phyloP scores from a whole-genome alignment of 2,797 vertebrate species.

The Artibeus lituratus region DNA sequence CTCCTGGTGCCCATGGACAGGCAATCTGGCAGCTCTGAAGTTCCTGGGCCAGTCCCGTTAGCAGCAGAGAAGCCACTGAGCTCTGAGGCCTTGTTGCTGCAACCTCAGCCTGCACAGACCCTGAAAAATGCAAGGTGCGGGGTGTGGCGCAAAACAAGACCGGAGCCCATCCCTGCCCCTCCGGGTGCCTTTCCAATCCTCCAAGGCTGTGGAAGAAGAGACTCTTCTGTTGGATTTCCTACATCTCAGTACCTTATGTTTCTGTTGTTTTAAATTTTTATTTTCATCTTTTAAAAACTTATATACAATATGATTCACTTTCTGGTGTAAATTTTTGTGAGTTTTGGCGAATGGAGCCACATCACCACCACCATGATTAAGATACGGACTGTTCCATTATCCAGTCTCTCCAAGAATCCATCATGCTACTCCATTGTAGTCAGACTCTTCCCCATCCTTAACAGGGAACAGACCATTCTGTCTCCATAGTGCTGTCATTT shows the following conservation, averaged over 20 bases:
- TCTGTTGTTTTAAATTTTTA: not conserved
- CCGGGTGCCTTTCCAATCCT: not conserved
- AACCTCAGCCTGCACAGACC: not conserved
- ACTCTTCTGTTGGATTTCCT: not conserved
- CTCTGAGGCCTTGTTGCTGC: not conserved
- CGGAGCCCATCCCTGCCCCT: not conserved
- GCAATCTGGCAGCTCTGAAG: not conserved
- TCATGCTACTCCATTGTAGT: not conserved
- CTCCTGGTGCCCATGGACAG: not conserved
- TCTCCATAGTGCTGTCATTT: not conserved
- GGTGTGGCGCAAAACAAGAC: not conserved
- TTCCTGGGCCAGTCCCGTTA: not conserved
- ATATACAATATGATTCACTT: not conserved
- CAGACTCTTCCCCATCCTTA: not conserved
- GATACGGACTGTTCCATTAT: not conserved
- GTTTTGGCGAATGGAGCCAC: not conserved
- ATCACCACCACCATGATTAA: not conserved
- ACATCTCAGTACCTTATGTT: not conserved
- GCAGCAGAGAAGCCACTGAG: not conserved
- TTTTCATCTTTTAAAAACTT: not conserved
- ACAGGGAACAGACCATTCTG: not conserved
- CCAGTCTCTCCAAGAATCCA: not conserved
- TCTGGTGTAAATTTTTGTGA: not conserved
- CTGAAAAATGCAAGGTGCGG: fast-evolving
- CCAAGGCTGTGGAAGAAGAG: not conserved